Percentiles rank a stretch among this genome's conserved stretches.
phyloP scores from a whole-genome alignment of 2,888 invertebrate species.

The Cheilosia scutellata region DNA sequence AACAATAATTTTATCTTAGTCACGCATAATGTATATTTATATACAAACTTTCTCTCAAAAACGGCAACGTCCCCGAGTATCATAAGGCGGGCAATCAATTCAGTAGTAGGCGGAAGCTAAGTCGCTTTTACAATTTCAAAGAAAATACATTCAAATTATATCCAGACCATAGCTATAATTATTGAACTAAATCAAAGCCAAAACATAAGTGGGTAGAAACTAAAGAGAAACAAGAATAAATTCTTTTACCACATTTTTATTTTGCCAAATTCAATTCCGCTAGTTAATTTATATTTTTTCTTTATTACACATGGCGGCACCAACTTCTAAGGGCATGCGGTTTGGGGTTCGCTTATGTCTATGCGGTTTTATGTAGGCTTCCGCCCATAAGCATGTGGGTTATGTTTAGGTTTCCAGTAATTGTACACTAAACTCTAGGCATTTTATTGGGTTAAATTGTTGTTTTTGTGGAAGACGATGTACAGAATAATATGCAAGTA shows the following conservation, averaged over 20 bases:
- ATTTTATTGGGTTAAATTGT: no score
- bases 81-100: slow-evolving; percentile 1
- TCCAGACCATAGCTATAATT: background rate
- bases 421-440: no score
- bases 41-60: slow-evolving; percentile 1
- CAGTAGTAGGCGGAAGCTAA: background rate
- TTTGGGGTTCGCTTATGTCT: no score
- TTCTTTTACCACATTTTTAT: background rate
- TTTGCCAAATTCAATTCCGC: slow-evolving; percentile 10
- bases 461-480: no score
- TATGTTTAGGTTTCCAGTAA: no score
- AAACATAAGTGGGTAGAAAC: background rate
- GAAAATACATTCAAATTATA: background rate
- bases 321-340: no score
- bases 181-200: slow-evolving; percentile 7
- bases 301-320: background rate
- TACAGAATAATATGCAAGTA: no score
- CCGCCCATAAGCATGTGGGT: no score
- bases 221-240: background rate
- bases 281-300: background rate
- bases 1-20: background rate
- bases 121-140: slow-evolving; percentile 1
- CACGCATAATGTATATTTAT: background rate
- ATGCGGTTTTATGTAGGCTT: no score
- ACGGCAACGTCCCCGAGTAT: slow-evolving; percentile 8